phyloP scores from a whole-genome alignment of 2,888 invertebrate genomes.

The Agrochola lychnidis region DNA sequence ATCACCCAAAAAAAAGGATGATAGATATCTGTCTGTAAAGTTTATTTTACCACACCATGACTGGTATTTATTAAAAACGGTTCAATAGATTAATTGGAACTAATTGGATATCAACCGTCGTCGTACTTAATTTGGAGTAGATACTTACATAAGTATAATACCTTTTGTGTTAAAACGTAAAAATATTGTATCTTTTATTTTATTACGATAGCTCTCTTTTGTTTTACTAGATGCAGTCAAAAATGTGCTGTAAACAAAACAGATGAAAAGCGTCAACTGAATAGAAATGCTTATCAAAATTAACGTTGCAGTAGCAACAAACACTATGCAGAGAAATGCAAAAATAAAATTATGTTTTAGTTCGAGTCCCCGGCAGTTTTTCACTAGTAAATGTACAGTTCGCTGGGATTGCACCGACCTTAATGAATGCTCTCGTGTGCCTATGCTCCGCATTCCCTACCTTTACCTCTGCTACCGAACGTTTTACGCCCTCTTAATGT shows the following conservation, averaged over 20 bases:
- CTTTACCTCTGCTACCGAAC: conserved; percentile 72
- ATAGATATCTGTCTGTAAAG: neutral
- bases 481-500: conserved; percentile 75
- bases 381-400: conserved; percentile 72
- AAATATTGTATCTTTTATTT: neutral
- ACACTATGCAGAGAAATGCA: conserved; percentile 55
- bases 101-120: conserved; percentile 33
- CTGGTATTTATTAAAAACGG: conserved; percentile 52
- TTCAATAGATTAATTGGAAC: conserved; percentile 51
- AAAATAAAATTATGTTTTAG: conserved; percentile 78
- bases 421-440: conserved; percentile 83
- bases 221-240: neutral
- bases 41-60: conserved; percentile 36
- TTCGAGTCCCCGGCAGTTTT: conserved; percentile 72
- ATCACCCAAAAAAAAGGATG: too few species aligned
- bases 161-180: neutral
- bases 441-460: conserved; percentile 68
- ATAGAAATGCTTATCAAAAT: conserved; percentile 49
- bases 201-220: neutral
- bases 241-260: conserved; percentile 9
- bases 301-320: conserved; percentile 67
- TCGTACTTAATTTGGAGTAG: conserved; percentile 23
- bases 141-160: neutral
- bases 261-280: conserved; percentile 33
- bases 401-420: conserved; percentile 75